Conservation (phyloP, 2,888 invertebrate genomes). For the Anthrax anthrax region DNA sequence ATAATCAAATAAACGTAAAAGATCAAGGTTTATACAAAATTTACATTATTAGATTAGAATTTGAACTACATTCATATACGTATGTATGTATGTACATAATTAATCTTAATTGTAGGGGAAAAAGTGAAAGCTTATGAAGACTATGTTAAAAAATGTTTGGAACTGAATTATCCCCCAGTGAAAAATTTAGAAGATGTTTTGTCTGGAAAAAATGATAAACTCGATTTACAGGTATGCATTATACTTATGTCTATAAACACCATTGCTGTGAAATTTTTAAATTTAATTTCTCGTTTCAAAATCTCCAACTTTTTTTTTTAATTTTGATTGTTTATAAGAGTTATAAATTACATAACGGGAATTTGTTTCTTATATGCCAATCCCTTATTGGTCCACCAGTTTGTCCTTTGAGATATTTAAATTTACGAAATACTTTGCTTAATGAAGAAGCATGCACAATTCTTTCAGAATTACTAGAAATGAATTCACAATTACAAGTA, state of each 20-base stretch:
- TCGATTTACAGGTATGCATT: too few species aligned
- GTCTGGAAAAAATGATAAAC: neutral
- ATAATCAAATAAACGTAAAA: too few species aligned
- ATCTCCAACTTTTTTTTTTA: too few species aligned
- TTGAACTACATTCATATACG: too few species aligned
- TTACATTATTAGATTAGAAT: too few species aligned
- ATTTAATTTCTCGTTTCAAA: too few species aligned
- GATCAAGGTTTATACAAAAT: too few species aligned
- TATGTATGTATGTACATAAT: too few species aligned
- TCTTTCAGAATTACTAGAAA: constrained; percentile 5
- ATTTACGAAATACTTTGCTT: constrained; percentile 6
- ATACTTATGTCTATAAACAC: too few species aligned
- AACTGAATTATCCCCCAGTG: neutral
- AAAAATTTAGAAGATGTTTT: neutral
- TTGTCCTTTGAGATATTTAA: neutral
- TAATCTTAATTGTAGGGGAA: too few species aligned
- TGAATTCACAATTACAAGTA: constrained; percentile 1
- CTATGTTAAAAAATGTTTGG: neutral
- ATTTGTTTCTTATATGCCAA: constrained; percentile 5
- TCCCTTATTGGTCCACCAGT: neutral
- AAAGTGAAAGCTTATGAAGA: neutral
- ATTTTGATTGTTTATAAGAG: too few species aligned
- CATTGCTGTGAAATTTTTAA: too few species aligned
- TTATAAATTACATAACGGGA: neutral
- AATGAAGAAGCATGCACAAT: constrained; percentile 5